phyloP scores from a whole-genome alignment of 2,888 invertebrate species.

The Hypena proboscidalis region DNA sequence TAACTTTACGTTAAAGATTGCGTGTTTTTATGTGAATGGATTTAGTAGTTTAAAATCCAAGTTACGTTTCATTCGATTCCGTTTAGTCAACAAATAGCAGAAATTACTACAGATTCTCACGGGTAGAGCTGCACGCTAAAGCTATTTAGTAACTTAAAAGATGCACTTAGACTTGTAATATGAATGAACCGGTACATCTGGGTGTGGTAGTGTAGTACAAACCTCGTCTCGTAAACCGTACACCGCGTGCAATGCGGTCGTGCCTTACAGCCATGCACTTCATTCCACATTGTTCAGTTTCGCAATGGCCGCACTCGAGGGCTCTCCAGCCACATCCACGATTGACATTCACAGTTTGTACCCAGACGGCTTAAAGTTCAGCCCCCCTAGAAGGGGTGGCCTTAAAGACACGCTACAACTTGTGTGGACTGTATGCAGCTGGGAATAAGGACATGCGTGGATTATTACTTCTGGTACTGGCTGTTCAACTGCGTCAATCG shows the following conservation, averaged over 20 bases:
- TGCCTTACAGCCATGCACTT: constrained; percentile 64
- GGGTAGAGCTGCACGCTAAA: too few species aligned
- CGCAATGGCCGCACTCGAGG: constrained; percentile 65
- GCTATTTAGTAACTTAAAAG: neutral
- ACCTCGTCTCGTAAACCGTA: constrained; percentile 17
- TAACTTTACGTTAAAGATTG: too few species aligned
- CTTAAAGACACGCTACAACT: constrained; percentile 39
- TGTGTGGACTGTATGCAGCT: constrained; percentile 11
- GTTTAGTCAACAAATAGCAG: too few species aligned
- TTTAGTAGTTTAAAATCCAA: too few species aligned
- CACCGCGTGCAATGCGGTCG: constrained; percentile 53
- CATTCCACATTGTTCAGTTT: constrained; percentile 75
- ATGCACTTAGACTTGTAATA: neutral
- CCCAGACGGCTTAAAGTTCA: constrained; percentile 61
- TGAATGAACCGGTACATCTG: constrained; percentile 16
- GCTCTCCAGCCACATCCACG: constrained; percentile 63
- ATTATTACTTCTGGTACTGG: neutral
- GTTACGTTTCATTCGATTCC: too few species aligned
- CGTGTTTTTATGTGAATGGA: too few species aligned
- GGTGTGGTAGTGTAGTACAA: constrained; percentile 18
- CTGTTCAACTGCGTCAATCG: neutral
- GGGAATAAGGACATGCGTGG: constrained; percentile 6
- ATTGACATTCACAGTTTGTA: constrained; percentile 71
- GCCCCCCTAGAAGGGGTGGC: constrained; percentile 55
- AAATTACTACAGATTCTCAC: too few species aligned